phyloP scores from a whole-genome alignment of 2,113 vertebrate species.

The Ceratotherium simum region DNA sequence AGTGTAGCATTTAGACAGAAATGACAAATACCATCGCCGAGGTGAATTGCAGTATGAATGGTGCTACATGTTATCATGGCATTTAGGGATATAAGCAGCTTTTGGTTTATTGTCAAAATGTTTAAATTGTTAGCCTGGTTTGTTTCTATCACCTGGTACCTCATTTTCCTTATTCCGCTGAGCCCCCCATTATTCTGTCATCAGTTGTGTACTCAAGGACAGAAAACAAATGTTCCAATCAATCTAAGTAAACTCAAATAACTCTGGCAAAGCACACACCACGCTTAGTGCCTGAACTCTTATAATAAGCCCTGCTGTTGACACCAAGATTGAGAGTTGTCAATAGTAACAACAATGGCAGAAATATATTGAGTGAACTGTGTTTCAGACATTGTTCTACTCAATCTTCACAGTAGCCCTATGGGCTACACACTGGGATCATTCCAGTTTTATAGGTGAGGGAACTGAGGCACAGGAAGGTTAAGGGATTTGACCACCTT shows the following conservation, averaged over 20 bases:
- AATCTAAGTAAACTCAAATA: constrained; percentile 20
- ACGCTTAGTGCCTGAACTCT: not conserved
- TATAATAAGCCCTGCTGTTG: not conserved
- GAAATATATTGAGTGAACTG: not conserved
- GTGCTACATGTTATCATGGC: not conserved
- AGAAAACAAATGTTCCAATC: constrained; percentile 1
- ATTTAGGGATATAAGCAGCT: not conserved
- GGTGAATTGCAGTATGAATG: not conserved
- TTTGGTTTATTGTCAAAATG: not conserved
- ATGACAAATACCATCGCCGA: not conserved
- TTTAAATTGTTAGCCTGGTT: not conserved
- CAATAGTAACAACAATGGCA: not conserved
- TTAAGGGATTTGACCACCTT: not conserved
- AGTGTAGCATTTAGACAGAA: not conserved
- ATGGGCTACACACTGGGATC: rapidly evolving
- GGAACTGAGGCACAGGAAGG: not conserved
- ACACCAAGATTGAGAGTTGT: not conserved
- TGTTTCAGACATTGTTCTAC: not conserved
- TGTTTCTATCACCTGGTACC: not conserved
- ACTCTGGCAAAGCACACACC: not conserved
- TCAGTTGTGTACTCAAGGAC: not conserved
- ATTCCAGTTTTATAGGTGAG: not conserved
- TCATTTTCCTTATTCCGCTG: not conserved
- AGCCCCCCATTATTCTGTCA: constrained; percentile 8
- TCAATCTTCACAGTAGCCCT: not conserved